Percentiles rank a stretch among this genome's conserved stretches.
Conservation (phyloP, 2,888 invertebrate species). For the Muscina levida region DNA sequence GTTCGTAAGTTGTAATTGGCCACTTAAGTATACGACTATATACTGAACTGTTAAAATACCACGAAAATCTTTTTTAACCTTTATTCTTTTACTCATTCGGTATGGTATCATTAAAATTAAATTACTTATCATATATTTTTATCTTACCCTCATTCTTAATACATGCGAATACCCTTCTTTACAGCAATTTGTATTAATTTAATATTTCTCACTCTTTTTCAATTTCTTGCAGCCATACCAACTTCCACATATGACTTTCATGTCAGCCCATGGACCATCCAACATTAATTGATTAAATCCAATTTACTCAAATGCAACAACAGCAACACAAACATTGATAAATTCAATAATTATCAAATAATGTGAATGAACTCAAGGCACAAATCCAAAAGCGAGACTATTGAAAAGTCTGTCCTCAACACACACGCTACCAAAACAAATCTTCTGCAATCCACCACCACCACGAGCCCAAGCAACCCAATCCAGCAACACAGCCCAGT, state of each 20-base stretch:
- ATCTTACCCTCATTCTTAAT: too few species aligned
- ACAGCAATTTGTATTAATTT: background rate
- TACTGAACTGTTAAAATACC: too few species aligned
- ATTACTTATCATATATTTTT: too few species aligned
- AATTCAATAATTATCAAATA: constrained; percentile 59
- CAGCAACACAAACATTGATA: constrained; percentile 36
- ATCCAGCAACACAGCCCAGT: background rate
- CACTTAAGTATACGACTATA: too few species aligned
- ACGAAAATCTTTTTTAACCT: too few species aligned
- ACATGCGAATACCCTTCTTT: background rate
- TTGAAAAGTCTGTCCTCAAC: background rate
- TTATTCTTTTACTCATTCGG: too few species aligned
- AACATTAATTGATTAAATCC: constrained; percentile 52
- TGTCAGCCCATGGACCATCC: constrained; percentile 39
- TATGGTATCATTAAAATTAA: too few species aligned
- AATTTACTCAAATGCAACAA: constrained; percentile 48
- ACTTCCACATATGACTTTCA: background rate
- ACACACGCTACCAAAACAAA: constrained; percentile 5
- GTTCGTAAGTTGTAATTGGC: too few species aligned
- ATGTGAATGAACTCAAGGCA: constrained; percentile 59
- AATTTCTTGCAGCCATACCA: background rate
- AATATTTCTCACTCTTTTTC: background rate
- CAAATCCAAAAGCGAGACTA: constrained; percentile 1
- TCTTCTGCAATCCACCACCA: background rate
- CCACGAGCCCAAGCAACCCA: background rate